These are phyloP conservation scores for Procavia capensis DNA, from an alignment of 2,113 vertebrate genomes.

Conservation along the genomic window DNA sequence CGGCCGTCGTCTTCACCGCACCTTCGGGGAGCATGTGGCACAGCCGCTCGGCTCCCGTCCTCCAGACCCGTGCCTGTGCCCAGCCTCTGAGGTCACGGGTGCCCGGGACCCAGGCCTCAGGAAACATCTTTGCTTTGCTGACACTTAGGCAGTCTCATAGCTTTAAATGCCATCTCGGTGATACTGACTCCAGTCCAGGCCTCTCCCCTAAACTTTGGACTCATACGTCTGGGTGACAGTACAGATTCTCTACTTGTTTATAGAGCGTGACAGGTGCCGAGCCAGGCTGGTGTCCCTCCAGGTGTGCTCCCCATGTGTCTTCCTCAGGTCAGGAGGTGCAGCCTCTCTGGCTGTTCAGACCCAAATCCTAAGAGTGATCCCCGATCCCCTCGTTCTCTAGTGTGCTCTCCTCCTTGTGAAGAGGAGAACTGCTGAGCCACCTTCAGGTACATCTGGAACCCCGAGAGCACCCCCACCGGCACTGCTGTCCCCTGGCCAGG, in stretches of 20 bases:
- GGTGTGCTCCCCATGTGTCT: not conserved
- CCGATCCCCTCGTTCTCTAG: not conserved
- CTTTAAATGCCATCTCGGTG: not conserved
- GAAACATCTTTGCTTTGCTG: not conserved
- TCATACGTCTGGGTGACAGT: not conserved
- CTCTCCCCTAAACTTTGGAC: not conserved
- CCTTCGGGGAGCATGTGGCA: not conserved
- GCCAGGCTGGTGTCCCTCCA: not conserved
- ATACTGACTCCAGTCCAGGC: not conserved
- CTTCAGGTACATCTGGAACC: not conserved
- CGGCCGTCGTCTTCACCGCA: not conserved
- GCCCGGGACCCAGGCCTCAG: not conserved
- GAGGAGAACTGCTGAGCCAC: not conserved
- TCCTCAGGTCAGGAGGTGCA: not conserved
- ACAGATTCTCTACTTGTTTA: not conserved
- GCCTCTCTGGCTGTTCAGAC: not conserved
- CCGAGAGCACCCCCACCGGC: not conserved
- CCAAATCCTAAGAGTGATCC: not conserved
- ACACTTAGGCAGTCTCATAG: not conserved
- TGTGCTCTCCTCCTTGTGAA: not conserved
- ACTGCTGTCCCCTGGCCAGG: not conserved
- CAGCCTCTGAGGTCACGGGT: not conserved
- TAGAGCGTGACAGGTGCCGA: not conserved
- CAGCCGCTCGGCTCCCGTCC: not conserved
- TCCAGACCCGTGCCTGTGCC: not conserved